Evolutionary conservation across 2,888 invertebrate genomes (phyloP).

Genomic region (Dolomedes plantarius): DNA sequence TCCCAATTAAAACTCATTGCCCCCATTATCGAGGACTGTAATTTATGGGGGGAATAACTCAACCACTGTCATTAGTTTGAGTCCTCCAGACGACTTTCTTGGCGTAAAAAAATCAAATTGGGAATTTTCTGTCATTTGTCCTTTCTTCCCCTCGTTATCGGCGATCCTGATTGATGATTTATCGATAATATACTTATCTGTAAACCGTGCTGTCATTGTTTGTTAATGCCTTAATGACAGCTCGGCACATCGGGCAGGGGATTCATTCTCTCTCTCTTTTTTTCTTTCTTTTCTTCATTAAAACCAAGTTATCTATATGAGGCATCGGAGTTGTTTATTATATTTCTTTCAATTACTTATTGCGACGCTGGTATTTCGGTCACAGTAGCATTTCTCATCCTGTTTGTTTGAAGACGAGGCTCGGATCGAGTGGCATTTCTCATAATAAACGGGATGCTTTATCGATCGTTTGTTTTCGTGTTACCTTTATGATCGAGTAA

Average conservation of each 20-base stretch:
- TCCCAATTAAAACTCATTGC: no score
- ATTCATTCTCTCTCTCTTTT: no score
- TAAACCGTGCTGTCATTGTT: background rate
- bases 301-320: constrained; percentile 4
- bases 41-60: no score
- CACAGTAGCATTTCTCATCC: background rate
- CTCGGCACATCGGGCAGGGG: no score
- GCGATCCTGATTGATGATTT: background rate
- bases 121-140: constrained; percentile 2
- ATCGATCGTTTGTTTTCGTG: no score
- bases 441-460: no score
- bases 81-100: no score
- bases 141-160: background rate
- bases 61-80: background rate
- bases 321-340: background rate
- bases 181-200: background rate
- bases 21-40: no score
- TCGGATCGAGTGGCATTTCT: no score
- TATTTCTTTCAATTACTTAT: background rate
- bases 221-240: background rate
- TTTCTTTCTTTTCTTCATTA: background rate
- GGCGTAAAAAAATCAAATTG: no score
- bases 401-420: no score
- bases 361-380: background rate
- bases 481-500: no score